Evolutionary conservation across 2,797 vertebrate genomes (phyloP), one percentile per base, ranked within the genome.

Genomic region (Spheniscus humboldti): DNA sequence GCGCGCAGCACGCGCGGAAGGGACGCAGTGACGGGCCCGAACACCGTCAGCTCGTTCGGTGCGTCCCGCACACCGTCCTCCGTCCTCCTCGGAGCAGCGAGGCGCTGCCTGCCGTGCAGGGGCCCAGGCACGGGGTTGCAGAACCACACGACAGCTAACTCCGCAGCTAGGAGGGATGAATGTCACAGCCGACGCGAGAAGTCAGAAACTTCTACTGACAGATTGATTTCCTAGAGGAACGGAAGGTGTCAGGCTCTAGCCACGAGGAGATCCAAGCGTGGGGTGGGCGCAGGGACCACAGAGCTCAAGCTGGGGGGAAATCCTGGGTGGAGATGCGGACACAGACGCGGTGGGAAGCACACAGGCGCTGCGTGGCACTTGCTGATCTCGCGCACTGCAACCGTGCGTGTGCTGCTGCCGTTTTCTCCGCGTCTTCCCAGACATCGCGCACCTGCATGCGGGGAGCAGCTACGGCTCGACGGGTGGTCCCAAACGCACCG

Each of bases 331-430:
- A 39, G 68, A 13, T 2, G 39, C 0, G 82, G 56, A 15, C 53
- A 27, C 41, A 3, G 37, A 8, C 5, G 53, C 47, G 12, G 28
- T 0, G 48, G 24, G 31, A 16, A 59, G 68, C 50, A 1, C 30
- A 2, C 33, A 7, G 66, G 45, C 16, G 2, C 5, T 0, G 11
- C 5, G 0, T 1, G 10, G 56, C 35, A 57, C 35, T 22, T 1
- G 35, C 57, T 9, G 37, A 7, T 43, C 20, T 35, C 50, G 2
- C 15, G 2, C 39, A 0, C 37, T 37, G 37, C 60, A 3, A 3
- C 2, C 5, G 47, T 13, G 19, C 25, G 4, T 6, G 48, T 2
- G 55, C 68, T 1, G 64, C 50, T 2, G 43, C 43, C 10, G 3
- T 13, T 10, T 56, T 52, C 57, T 24, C 23, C 37, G 0, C 72